Percentiles rank a stretch among this genome's conserved stretches.
Conservation (phyloP, 1,140 invertebrate genomes). For the Ips typographus region DNA sequence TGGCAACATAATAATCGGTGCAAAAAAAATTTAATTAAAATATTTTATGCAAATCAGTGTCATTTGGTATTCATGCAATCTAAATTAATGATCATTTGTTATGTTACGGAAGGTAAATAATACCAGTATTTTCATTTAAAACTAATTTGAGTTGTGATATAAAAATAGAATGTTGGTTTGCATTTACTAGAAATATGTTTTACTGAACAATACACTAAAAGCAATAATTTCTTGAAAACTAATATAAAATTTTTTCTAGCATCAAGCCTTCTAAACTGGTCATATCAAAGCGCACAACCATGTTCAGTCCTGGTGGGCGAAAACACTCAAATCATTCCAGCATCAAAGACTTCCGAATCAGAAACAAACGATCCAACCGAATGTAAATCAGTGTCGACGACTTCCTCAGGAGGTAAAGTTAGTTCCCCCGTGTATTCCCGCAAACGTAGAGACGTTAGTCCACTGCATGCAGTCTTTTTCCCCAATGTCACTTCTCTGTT, state of each 20-base stretch:
- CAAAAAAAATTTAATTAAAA: no score
- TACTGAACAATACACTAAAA: no score
- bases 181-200: no score
- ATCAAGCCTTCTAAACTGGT: constrained; percentile 78
- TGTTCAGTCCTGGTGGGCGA: constrained; percentile 82
- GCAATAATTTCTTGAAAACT: no score
- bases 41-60: no score
- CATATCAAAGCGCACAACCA: constrained; percentile 74
- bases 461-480: constrained; percentile 46
- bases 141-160: no score
- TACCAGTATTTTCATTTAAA: no score
- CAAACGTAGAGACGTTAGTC: constrained; percentile 49
- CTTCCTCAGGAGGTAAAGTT: constrained; percentile 63
- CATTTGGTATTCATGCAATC: no score
- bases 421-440: constrained; percentile 39
- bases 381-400: constrained; percentile 55
- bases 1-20: no score
- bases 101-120: no score
- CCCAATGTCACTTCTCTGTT: constrained; percentile 24
- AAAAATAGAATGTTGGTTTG: no score
- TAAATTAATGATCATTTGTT: no score
- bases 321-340: constrained; percentile 63
- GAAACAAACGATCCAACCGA: constrained; percentile 64
- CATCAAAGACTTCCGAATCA: constrained; percentile 63
- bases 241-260: constrained; percentile 57